These are phyloP conservation scores for Heterodera schachtii DNA, from an alignment of 1,140 invertebrate species.

Conservation along the genomic window DNA sequence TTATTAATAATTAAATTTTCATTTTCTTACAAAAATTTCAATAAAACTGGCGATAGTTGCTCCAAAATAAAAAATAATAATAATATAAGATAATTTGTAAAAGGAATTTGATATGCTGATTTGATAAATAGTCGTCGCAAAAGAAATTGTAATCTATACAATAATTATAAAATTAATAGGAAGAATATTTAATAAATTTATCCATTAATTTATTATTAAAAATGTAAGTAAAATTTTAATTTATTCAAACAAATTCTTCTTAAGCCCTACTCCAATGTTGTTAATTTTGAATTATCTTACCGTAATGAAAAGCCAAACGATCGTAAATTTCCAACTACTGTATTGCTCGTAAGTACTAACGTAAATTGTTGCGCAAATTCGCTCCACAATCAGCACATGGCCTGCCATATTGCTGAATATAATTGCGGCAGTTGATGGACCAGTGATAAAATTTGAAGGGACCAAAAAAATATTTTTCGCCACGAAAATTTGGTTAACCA, in stretches of 20 bases:
- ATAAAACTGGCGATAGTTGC: not conserved
- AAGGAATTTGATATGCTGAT: no score
- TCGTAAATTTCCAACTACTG: not conserved
- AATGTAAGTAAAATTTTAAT: no score
- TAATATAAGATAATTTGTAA: no score
- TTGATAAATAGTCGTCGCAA: no score
- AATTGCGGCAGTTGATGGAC: not conserved
- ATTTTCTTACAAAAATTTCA: not conserved
- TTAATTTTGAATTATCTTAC: not conserved
- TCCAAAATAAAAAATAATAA: not conserved
- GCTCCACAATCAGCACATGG: conserved; percentile 1
- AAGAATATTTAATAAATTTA: no score
- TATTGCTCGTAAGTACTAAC: not conserved
- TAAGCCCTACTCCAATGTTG: no score
- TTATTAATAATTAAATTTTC: not conserved
- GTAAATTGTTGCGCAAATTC: not conserved
- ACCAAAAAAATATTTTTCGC: not conserved
- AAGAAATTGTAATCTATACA: no score
- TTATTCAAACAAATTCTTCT: no score
- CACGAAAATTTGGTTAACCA: not conserved
- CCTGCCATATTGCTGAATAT: conserved; percentile 2
- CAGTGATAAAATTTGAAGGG: not conserved
- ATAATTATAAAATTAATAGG: no score
- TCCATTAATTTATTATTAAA: no score
- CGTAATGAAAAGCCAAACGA: not conserved